Conservation (phyloP, 2,113 vertebrate genomes). For the Trinectes maculatus region DNA sequence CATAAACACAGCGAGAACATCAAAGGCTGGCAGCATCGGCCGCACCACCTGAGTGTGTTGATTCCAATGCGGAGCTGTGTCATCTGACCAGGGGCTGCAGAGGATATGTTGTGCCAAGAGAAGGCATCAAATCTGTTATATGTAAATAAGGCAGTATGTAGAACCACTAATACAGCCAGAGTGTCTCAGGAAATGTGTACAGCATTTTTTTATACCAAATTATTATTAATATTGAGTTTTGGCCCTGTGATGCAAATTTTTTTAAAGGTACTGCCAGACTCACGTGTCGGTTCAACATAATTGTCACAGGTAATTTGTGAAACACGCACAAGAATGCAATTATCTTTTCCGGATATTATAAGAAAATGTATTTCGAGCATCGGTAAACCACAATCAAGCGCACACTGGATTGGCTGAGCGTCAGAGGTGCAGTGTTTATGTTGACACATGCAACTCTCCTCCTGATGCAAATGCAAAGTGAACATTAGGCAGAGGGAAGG, state of each 20-base stretch:
- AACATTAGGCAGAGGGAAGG: slow-evolving; percentile 76
- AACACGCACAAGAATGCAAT: slow-evolving; percentile 10
- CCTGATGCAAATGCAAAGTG: slow-evolving; percentile 78
- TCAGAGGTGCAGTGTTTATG: slow-evolving; percentile 67
- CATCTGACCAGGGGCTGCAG: slow-evolving; percentile 56
- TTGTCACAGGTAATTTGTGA: background rate
- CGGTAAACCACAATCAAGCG: slow-evolving; percentile 32
- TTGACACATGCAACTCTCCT: slow-evolving; percentile 75
- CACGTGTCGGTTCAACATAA: background rate
- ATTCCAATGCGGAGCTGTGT: slow-evolving; percentile 51
- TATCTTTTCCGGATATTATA: slow-evolving; percentile 11
- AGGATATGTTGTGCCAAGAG: slow-evolving; percentile 42
- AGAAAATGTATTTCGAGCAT: slow-evolving; percentile 22
- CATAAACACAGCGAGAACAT: slow-evolving; percentile 71
- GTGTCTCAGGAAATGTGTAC: too few relatives aligned
- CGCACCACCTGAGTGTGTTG: slow-evolving; percentile 64
- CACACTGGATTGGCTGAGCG: slow-evolving; percentile 19
- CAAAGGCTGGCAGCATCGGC: slow-evolving; percentile 65
- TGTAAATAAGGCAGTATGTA: slow-evolving; percentile 21
- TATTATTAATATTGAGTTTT: background rate
- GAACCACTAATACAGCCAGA: background rate
- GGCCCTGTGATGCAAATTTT: background rate
- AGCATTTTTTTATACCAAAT: background rate
- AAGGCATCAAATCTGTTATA: slow-evolving; percentile 31
- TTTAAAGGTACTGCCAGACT: background rate